Percentiles rank a stretch among this genome's conserved stretches.
Conservation (phyloP, 2,113 vertebrate species). For the Brienomyrus longianalis region DNA sequence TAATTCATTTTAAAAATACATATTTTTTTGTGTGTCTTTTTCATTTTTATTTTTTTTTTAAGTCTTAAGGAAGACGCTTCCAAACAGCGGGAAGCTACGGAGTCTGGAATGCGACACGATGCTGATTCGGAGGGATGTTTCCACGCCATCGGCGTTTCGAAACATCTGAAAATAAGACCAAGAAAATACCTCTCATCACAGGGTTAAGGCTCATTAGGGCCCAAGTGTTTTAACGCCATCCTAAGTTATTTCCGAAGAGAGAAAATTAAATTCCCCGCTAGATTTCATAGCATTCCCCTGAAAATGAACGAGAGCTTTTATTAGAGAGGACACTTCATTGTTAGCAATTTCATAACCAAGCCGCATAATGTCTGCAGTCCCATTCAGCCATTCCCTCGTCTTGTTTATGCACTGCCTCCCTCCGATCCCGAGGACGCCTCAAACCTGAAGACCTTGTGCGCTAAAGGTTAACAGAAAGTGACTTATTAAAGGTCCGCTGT, state of each 20-base stretch:
- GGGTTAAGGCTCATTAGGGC: constrained; percentile 35
- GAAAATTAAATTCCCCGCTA: constrained; percentile 41
- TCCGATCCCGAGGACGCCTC: constrained; percentile 53
- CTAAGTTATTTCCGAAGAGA: constrained; percentile 43
- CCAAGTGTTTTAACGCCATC: constrained; percentile 31
- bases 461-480: constrained; percentile 47
- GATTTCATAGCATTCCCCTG: constrained; percentile 35
- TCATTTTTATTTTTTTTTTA: neutral
- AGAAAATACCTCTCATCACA: neutral
- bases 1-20: neutral
- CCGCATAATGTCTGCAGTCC: constrained; percentile 43
- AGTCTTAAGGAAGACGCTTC: neutral
- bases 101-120: neutral
- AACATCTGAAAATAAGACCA: neutral
- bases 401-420: constrained; percentile 46
- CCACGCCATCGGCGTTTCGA: neutral
- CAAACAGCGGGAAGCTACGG: neutral
- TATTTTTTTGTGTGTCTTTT: neutral
- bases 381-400: constrained; percentile 12
- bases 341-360: constrained; percentile 52
- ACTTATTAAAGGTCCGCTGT: neutral
- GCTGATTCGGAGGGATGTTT: neutral
- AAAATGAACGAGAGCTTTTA: constrained; percentile 52
- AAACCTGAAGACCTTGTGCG: constrained; percentile 56
- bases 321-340: constrained; percentile 46